Conservation (phyloP, 2,797 vertebrate genomes). For the Labroides dimidiatus region DNA sequence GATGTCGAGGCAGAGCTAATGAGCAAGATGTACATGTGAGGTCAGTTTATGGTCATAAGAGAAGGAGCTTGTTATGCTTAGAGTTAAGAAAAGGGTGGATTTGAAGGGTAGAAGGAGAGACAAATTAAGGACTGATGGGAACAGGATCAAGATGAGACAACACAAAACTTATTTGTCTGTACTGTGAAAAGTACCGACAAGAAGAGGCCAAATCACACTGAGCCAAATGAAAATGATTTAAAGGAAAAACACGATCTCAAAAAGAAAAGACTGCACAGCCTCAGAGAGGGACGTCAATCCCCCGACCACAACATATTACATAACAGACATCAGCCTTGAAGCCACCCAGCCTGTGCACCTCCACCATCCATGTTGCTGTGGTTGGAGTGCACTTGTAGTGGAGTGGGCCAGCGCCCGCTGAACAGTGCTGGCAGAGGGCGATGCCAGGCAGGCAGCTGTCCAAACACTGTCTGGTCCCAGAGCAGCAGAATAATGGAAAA, state of each 20-base stretch:
- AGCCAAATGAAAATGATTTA: background rate
- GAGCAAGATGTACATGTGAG: background rate
- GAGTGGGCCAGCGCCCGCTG: conserved; percentile 35
- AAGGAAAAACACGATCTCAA: conserved; percentile 7
- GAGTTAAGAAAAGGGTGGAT: conserved; percentile 21
- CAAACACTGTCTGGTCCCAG: conserved; percentile 74
- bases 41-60: conserved; percentile 13
- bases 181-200: conserved; percentile 2
- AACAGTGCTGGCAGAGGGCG: conserved; percentile 57
- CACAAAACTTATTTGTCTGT: conserved; percentile 3
- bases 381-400: conserved; percentile 43
- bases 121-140: conserved; percentile 26
- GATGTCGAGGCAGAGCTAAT: background rate
- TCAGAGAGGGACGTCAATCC: conserved; percentile 10
- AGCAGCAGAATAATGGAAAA: conserved; percentile 73
- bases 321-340: conserved; percentile 28
- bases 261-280: conserved; percentile 21
- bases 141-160: conserved; percentile 29
- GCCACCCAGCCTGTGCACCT: conserved; percentile 45
- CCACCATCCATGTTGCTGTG: conserved; percentile 41
- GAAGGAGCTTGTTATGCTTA: conserved; percentile 15
- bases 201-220: background rate
- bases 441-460: conserved; percentile 83
- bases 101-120: background rate
- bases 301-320: conserved; percentile 23